Evolutionary conservation across 2,113 vertebrate genomes (phyloP).

Genomic region (Neoarius graeffei): DNA sequence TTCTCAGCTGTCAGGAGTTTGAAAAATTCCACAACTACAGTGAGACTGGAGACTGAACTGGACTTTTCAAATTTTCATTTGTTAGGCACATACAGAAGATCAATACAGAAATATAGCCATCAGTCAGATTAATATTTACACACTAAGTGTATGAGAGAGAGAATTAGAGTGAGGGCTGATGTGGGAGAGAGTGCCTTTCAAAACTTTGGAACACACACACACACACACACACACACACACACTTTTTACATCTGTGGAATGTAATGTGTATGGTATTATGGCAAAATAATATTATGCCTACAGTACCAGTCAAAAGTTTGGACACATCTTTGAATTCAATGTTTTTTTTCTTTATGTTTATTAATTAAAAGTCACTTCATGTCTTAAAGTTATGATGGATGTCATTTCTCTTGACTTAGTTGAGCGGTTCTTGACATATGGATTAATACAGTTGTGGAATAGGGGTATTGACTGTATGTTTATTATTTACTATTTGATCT

Average conservation of each 20-base stretch:
- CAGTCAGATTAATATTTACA: conserved; percentile 8
- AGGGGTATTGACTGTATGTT: too few species aligned
- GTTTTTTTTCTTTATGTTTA: too few species aligned
- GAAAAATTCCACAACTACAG: background rate
- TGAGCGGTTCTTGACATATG: too few species aligned
- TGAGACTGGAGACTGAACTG: background rate
- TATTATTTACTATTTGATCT: too few species aligned
- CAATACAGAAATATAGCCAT: conserved; percentile 14
- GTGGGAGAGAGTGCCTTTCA: background rate
- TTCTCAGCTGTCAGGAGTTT: conserved; percentile 22
- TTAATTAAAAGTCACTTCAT: too few species aligned
- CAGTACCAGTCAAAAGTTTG: background rate
- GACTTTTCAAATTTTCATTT: background rate
- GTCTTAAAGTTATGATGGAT: too few species aligned
- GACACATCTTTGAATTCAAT: too few species aligned
- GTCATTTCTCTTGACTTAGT: too few species aligned
- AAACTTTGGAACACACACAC: background rate
- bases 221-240: background rate
- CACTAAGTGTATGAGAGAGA: too few species aligned
- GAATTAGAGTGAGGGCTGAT: background rate
- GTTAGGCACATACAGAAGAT: background rate
- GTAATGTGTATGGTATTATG: background rate
- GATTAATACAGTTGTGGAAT: too few species aligned
- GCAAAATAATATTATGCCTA: background rate
- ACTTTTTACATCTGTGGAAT: background rate